Conservation (phyloP, 2,888 invertebrate species). For the Conomelus anceps region DNA sequence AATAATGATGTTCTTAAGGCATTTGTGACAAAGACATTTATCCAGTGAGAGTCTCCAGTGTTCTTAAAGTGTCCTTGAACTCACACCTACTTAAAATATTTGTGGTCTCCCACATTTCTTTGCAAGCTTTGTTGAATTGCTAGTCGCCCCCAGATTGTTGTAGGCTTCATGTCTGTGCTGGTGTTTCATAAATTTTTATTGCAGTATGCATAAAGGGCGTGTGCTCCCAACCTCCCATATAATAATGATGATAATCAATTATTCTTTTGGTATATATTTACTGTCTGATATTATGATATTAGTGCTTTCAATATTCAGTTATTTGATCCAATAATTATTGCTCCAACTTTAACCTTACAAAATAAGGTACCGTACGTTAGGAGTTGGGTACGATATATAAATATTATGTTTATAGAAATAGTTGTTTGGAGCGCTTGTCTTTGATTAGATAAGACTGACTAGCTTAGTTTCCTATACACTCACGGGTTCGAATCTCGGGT, state of each 20-base stretch:
- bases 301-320: no score
- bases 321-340: no score
- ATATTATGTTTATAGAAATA: no score
- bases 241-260: not conserved
- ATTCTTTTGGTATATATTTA: conserved; percentile 12
- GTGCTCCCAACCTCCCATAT: no score
- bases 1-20: not conserved
- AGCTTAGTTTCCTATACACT: no score
- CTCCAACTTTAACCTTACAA: no score
- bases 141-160: not conserved
- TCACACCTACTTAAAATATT: not conserved
- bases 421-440: no score
- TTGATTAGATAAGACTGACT: no score
- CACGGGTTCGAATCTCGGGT: no score
- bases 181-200: not conserved
- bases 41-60: not conserved
- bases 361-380: no score
- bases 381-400: no score
- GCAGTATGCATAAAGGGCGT: not conserved
- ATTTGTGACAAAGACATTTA: not conserved
- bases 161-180: not conserved
- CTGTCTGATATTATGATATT: no score
- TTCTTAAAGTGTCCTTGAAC: not conserved
- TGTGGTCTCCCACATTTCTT: not conserved
- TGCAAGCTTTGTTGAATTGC: not conserved